Percentiles rank a stretch among this genome's conserved stretches.
Evolutionary conservation across 1,140 invertebrate species (phyloP).

Genomic region (Saxidomus purpurata): DNA sequence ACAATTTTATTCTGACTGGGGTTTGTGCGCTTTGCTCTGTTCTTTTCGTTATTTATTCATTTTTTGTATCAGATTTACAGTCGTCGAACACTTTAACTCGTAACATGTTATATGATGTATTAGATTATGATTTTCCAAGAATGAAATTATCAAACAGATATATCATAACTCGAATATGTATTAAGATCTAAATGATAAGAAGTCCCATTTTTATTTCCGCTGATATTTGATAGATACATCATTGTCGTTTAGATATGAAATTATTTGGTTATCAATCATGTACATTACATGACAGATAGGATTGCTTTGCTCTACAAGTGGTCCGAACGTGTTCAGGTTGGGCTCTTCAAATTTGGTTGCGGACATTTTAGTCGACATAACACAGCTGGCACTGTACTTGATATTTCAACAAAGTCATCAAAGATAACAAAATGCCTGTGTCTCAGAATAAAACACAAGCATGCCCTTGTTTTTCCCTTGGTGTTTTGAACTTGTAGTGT

Average conservation of each 20-base stretch:
- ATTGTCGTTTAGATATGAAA: conserved; percentile 20
- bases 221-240: not conserved
- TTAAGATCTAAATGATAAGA: too few species aligned
- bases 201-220: not conserved
- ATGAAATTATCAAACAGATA: too few species aligned
- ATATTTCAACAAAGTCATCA: not conserved
- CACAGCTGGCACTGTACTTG: conserved; percentile 20
- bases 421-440: conserved; percentile 7
- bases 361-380: not conserved
- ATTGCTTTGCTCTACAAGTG: not conserved
- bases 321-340: not conserved
- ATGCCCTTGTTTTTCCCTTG: too few species aligned
- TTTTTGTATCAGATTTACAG: too few species aligned
- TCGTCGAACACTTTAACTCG: too few species aligned
- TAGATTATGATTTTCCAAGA: too few species aligned
- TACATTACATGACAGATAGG: conserved; percentile 22
- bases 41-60: too few species aligned
- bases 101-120: too few species aligned
- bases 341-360: not conserved
- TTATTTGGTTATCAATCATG: conserved; percentile 12
- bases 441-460: not conserved
- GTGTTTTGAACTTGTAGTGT: too few species aligned
- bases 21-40: too few species aligned
- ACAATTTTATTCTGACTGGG: too few species aligned
- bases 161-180: too few species aligned